Evolutionary conservation across 1,140 invertebrate genomes (phyloP), one percentile per base, ranked within the genome.

Genomic region (Drosophila nannoptera): DNA sequence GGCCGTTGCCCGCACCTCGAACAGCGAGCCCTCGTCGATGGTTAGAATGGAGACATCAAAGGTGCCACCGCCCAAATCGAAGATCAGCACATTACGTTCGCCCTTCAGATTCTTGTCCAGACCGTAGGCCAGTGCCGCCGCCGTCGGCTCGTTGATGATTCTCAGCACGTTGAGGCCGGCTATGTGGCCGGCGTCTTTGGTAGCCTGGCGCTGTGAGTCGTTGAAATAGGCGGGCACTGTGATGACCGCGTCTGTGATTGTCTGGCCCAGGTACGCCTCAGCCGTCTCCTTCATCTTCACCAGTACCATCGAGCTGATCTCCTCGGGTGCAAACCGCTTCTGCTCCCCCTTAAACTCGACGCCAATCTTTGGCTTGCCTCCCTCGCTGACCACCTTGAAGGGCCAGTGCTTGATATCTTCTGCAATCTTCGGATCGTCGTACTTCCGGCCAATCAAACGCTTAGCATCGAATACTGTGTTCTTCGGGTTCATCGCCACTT

Each of bases 31-130:
- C 90, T 97, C 95, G 69, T 95, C 94, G 88, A 97, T 97, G 56
- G 94, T 93, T 2, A 98, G 88, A 54, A 97, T 93, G 12, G 96
- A 97, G 0, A 97, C 96, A 90, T 97, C 96, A 72, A 95, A 95
- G 45, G 94, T 94, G 32, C 94, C 94, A 55, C 94, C 94, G 7
- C 94, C 94, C 32, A 95, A 90, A 84, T 95, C 94, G 66, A 94
- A 95, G 59, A 95, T 94, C 0, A 94, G 89, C 2, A 95, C 93
- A 75, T 93, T 94, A 69, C 92, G 93, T 69, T 95, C 93, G 2
- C 96, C 96, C 91, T 93, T 92, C 2, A 92, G 91, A 89, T 93
- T 95, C 80, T 94, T 94, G 77, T 96, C 95, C 90, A 92, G 92
- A 88, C 92, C 97, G 92, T 93, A 94, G 45, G 94, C 92, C 62